Evolutionary conservation across 2,113 vertebrate species (phyloP).

Genomic region (Poecilia latipinna): DNA sequence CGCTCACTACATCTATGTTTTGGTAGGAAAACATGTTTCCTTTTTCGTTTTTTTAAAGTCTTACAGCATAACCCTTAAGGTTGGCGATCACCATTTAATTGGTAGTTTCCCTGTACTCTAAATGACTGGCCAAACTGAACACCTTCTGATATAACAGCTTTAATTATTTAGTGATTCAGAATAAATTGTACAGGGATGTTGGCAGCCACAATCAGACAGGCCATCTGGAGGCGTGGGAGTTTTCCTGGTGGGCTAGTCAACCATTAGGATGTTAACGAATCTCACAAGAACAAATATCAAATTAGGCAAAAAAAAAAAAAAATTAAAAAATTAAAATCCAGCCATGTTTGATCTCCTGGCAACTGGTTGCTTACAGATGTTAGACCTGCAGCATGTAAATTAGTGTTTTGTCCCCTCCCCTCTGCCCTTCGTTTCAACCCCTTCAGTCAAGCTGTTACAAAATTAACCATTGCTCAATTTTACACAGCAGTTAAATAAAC

Average conservation of each 20-base stretch:
- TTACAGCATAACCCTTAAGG: not conserved
- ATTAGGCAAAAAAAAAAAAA: not conserved
- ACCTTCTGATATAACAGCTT: conserved; percentile 11
- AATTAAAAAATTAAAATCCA: not conserved
- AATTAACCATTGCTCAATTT: not conserved
- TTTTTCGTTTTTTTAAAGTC: not conserved
- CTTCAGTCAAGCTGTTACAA: not conserved
- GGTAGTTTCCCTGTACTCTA: conserved; percentile 1
- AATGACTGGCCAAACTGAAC: conserved; percentile 11
- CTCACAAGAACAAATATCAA: conserved; percentile 47
- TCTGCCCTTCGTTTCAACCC: not conserved
- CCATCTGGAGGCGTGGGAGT: conserved; percentile 71
- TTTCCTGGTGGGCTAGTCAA: conserved; percentile 49
- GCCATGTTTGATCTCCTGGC: conserved; percentile 15
- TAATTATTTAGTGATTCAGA: conserved; percentile 32
- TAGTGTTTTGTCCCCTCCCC: not conserved
- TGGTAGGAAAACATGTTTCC: too few relatives aligned
- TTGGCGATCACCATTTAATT: not conserved
- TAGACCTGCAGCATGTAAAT: conserved; percentile 20
- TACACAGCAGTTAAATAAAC: not conserved
- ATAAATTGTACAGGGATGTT: conserved; percentile 40
- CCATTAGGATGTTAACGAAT: conserved; percentile 46
- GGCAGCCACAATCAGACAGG: conserved; percentile 54
- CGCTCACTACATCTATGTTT: too few relatives aligned
- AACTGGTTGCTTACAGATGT: conserved; percentile 41